A percentile compares a stretch with the other conserved stretches of the same genome.
phyloP scores from a whole-genome alignment of 2,113 vertebrate species.

The Centropristis striata region DNA sequence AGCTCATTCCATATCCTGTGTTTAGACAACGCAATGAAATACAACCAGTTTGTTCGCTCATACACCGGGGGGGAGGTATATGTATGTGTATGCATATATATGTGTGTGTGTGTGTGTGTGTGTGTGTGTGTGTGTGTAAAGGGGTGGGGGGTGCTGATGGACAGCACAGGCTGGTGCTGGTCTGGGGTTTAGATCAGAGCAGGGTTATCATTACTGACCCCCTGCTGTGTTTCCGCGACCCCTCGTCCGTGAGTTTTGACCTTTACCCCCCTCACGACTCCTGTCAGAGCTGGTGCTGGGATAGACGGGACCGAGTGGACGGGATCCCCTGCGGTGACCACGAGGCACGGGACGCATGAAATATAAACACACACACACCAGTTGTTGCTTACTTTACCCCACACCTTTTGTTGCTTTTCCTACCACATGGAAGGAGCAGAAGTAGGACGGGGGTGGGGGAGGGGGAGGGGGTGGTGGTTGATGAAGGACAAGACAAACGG shows the following conservation, averaged over 20 bases:
- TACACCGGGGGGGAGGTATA: constrained; percentile 25
- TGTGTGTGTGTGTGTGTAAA: not conserved
- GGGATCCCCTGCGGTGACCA: constrained; percentile 57
- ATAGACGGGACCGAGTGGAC: constrained; percentile 61
- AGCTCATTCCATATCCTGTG: constrained; percentile 79
- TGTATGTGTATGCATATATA: not conserved
- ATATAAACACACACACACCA: constrained; percentile 58
- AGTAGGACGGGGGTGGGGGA: not conserved
- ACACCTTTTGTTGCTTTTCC: constrained; percentile 73
- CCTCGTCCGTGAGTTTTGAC: constrained; percentile 62
- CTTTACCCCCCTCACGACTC: constrained; percentile 63
- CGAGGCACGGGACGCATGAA: constrained; percentile 38
- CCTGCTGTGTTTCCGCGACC: constrained; percentile 75
- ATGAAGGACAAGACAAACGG: constrained; percentile 56
- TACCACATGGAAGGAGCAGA: constrained; percentile 26
- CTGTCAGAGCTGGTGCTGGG: constrained; percentile 58
- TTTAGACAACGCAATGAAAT: constrained; percentile 81
- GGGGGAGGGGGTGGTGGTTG: not conserved
- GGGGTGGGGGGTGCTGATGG: constrained; percentile 64
- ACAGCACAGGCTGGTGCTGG: constrained; percentile 70
- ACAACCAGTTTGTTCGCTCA: constrained; percentile 67
- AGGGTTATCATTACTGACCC: constrained; percentile 78
- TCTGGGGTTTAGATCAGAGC: constrained; percentile 81
- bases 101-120: not conserved
- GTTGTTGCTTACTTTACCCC: constrained; percentile 79